Evolutionary conservation across 2,888 invertebrate genomes (phyloP), one percentile per base, ranked within the genome.

Genomic region (Trissonchulus sp.): DNA sequence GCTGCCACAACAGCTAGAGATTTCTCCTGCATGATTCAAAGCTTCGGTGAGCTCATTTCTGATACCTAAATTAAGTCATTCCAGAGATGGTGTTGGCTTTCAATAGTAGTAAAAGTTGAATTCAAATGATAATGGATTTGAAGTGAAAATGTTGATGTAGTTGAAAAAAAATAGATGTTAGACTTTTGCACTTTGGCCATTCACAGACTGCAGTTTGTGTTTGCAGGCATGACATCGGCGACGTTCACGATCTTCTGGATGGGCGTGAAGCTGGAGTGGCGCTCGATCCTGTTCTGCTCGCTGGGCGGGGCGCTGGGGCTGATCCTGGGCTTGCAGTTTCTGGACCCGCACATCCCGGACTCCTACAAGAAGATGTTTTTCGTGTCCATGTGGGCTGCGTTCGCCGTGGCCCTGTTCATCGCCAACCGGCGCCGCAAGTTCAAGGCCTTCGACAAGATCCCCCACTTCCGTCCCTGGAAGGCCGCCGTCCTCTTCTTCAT

Each of bases 341-440:
- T 84, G n/a, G 83, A 84, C 63, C 79, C 79, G 1, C 60, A 77
- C n/a, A 78, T 84, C 68, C 76, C 79, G 1, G 79, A 80, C 0
- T 77, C 81, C 0, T 77, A 79, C 75, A 84, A 84, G 78, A 84
- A 84, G 75, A 84, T 84, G 82, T 76, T 81, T 31, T 84, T 84
- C 77, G 83, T 84, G 23, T 81, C 82, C 1, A 80, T 84, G 31
- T 84, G 83, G 83, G 80, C 81, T 28, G 78, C 83, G 0, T 84
- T 84, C 76, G 83, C 84, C 1, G 79, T 83, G 35, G 82, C 83
- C 2, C 77, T 84, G n/a, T 82, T 81, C 75, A 76, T 84, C 30
- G 78, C 84, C n/a, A 84, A 84, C 76, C 78, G 76, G 77, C 78
- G 81, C 38, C 79, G 75, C 68, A 79, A 84, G 63, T 76, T 82